Percentiles rank a stretch among this genome's conserved stretches.
These are phyloP conservation scores for Atta texana DNA, from an alignment of 1,140 invertebrate genomes.

Conservation along the genomic window DNA sequence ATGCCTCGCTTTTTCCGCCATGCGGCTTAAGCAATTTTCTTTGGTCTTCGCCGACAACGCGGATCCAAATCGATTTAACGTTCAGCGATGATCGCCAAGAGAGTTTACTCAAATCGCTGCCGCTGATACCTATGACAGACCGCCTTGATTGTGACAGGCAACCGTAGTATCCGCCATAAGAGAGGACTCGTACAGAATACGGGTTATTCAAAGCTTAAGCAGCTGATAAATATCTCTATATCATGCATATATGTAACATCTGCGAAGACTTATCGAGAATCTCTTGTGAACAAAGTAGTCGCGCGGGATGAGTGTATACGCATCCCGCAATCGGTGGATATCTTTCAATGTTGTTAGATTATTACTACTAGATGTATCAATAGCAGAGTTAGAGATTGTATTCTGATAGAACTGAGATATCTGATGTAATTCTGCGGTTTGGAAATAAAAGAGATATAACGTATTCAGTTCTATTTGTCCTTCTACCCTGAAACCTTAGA, in stretches of 20 bases:
- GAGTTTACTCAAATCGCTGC: conserved; percentile 54
- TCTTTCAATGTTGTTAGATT: conserved; percentile 24
- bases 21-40: conserved; percentile 57
- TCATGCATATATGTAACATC: conserved; percentile 37
- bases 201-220: conserved; percentile 40
- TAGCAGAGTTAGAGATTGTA: conserved; percentile 31
- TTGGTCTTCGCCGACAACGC: conserved; percentile 61
- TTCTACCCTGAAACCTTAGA: neutral
- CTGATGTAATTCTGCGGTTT: conserved; percentile 31
- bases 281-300: conserved; percentile 51
- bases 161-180: conserved; percentile 30
- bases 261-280: conserved; percentile 49
- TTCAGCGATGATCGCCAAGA: conserved; percentile 41
- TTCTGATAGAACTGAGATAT: conserved; percentile 7
- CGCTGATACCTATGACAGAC: conserved; percentile 32
- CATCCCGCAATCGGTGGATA: conserved; percentile 32
- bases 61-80: conserved; percentile 54
- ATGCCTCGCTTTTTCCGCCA: conserved; percentile 38
- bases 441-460: conserved; percentile 8
- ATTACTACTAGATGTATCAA: conserved; percentile 42
- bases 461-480: conserved; percentile 30
- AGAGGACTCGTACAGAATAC: neutral
- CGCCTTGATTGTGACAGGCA: conserved; percentile 49
- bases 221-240: conserved; percentile 54
- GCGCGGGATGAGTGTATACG: conserved; percentile 9